Evolutionary conservation across 1,140 invertebrate genomes (phyloP), one percentile per base, ranked within the genome.

Genomic region (Microplitis demolitor): DNA sequence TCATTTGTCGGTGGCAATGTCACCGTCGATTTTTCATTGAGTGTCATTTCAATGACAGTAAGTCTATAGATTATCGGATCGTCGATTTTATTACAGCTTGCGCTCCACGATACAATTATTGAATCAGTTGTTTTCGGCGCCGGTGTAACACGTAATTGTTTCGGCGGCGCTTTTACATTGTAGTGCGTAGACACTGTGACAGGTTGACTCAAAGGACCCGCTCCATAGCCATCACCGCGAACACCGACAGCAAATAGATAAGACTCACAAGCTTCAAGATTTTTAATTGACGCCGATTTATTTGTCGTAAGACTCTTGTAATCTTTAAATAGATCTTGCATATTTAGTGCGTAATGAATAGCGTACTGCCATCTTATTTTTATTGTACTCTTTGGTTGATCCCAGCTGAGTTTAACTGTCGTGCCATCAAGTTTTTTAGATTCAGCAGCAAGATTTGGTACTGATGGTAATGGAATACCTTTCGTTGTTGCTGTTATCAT

Each of bases 201-300:
- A 0, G 90, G 87, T 37, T 84, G 80, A 31, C 87, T 88, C 11
- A 94, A 80, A 4, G 92, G 92, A 4, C 94, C 94, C 37, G 87
- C 79, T 0, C 92, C 91, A 6, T 88, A 84, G 0, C 91, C 90
- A 9, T 88, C 89, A 45, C 39, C 39, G 39, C 91, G 84, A 2
- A 95, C 80, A 0, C 92, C 92, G n/a, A 95, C 90, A 8, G 89
- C 89, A 79, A 95, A 92, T 11, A 92, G 79, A 78, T 95, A 96
- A 0, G 85, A 89, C 76, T 93, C 91, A 78, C 94, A 96, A 3
- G 93, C 89, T 62, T 91, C 88, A 72, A 96, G 80, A 73, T 91
- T 84, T 13, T 88, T 86, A 5, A 95, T 86, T 1, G 88, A 87
- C 2, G 89, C 84, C 2, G 88, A 89, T 2, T 90, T 87, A 66